These are phyloP conservation scores for Chromoteleia sp. DNA, from an alignment of 2,888 invertebrate species.

Conservation along the genomic window DNA sequence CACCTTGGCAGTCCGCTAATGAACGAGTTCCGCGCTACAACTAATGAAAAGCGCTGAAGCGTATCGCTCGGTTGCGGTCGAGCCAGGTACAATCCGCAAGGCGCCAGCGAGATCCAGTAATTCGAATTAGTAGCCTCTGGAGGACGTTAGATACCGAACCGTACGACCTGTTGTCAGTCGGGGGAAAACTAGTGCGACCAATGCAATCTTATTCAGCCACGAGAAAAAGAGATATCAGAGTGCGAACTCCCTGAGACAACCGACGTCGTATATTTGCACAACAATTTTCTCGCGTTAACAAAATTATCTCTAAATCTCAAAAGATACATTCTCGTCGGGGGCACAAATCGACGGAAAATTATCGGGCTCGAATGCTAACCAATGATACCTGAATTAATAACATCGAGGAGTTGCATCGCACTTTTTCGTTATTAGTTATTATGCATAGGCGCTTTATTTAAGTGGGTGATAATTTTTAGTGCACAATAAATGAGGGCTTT, in stretches of 20 bases:
- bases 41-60: conserved; percentile 63
- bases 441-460: neutral
- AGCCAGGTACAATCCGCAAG: conserved; percentile 35
- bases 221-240: conserved; percentile 45
- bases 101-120: conserved; percentile 62
- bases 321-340: conserved; percentile 26
- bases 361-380: conserved; percentile 3
- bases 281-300: conserved; percentile 54
- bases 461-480: conserved; percentile 11
- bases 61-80: conserved; percentile 51
- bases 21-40: conserved; percentile 60
- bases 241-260: conserved; percentile 23
- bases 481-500: neutral
- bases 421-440: conserved; percentile 26
- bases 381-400: conserved; percentile 50
- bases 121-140: conserved; percentile 60
- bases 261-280: conserved; percentile 33
- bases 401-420: neutral
- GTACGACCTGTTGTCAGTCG: conserved; percentile 63
- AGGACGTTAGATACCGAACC: conserved; percentile 59
- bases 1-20: conserved; percentile 51
- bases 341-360: conserved; percentile 37
- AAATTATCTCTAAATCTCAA: conserved; percentile 58
- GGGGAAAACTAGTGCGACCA: conserved; percentile 60
- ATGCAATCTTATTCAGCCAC: conserved; percentile 30